These are phyloP conservation scores for Bilobella aurantiaca DNA, from an alignment of 1,140 invertebrate genomes.

Conservation along the genomic window DNA sequence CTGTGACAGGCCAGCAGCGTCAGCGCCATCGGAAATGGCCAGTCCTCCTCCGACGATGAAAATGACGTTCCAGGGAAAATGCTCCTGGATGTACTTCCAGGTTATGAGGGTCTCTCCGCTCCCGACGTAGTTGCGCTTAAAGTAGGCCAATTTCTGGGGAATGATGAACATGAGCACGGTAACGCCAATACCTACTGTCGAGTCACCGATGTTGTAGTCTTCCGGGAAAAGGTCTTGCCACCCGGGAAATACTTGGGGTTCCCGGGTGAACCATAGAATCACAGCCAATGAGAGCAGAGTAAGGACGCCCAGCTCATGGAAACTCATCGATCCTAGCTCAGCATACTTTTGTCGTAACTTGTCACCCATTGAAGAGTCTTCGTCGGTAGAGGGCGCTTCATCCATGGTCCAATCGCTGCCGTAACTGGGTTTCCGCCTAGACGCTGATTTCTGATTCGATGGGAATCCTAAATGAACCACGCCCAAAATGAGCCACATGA, in stretches of 20 bases:
- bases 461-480: background rate
- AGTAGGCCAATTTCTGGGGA: slow-evolving; percentile 26
- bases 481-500: slow-evolving; percentile 9
- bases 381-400: background rate
- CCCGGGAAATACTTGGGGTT: slow-evolving; percentile 46
- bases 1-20: slow-evolving; percentile 41
- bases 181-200: slow-evolving; percentile 41
- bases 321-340: slow-evolving; percentile 37
- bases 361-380: background rate
- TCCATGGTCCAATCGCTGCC: background rate
- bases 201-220: slow-evolving; percentile 38
- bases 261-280: slow-evolving; percentile 47
- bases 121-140: slow-evolving; percentile 1
- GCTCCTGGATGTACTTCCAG: slow-evolving; percentile 14
- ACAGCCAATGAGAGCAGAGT: slow-evolving; percentile 44
- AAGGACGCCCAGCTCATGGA: slow-evolving; percentile 44
- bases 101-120: slow-evolving; percentile 6
- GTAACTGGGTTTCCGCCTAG: background rate
- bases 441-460: background rate
- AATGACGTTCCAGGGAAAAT: slow-evolving; percentile 24
- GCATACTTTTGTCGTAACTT: slow-evolving; percentile 1
- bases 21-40: slow-evolving; percentile 44
- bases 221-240: slow-evolving; percentile 42
- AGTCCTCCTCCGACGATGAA: slow-evolving; percentile 44
- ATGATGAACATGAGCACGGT: slow-evolving; percentile 41